Conservation (phyloP, 2,113 vertebrate species). For the Noctilio leporinus region DNA sequence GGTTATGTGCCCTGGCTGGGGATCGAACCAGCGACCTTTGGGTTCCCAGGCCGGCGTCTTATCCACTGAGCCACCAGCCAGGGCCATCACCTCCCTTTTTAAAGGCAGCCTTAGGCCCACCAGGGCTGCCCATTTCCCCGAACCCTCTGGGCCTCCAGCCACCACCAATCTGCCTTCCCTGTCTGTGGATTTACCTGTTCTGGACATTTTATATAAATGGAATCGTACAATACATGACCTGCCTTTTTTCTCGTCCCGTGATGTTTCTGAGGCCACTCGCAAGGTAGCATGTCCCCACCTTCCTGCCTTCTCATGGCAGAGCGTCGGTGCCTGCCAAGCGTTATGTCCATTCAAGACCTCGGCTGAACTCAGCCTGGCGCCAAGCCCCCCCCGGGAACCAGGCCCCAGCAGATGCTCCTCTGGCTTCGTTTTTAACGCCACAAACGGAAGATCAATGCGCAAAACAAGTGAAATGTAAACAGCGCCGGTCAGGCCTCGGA, state of each 20-base stretch:
- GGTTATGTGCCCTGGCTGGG: too few relatives aligned
- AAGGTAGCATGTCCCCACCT: rapidly evolving
- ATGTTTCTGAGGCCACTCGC: not conserved
- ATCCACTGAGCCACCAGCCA: too few relatives aligned
- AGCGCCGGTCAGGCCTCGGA: too few relatives aligned
- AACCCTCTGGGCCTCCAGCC: not conserved
- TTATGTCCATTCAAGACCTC: too few relatives aligned
- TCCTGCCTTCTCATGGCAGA: not conserved
- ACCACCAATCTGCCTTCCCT: too few relatives aligned
- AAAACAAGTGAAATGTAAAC: not conserved
- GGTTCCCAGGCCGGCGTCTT: too few relatives aligned
- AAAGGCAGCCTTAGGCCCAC: not conserved
- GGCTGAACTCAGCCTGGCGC: not conserved
- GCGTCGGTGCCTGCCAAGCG: too few relatives aligned
- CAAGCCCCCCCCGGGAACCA: not conserved
- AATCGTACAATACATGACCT: too few relatives aligned
- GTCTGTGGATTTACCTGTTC: not conserved
- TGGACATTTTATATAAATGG: not conserved
- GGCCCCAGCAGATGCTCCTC: not conserved
- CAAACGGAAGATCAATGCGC: too few relatives aligned
- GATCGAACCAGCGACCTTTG: too few relatives aligned
- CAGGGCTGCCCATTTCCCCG: too few relatives aligned
- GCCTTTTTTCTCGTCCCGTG: not conserved
- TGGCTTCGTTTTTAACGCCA: not conserved
- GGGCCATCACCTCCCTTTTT: too few relatives aligned